A percentile compares a stretch with the other conserved stretches of the same genome.
These are phyloP conservation scores for Noturus placidus DNA, from an alignment of 2,113 vertebrate genomes.

Conservation along the genomic window DNA sequence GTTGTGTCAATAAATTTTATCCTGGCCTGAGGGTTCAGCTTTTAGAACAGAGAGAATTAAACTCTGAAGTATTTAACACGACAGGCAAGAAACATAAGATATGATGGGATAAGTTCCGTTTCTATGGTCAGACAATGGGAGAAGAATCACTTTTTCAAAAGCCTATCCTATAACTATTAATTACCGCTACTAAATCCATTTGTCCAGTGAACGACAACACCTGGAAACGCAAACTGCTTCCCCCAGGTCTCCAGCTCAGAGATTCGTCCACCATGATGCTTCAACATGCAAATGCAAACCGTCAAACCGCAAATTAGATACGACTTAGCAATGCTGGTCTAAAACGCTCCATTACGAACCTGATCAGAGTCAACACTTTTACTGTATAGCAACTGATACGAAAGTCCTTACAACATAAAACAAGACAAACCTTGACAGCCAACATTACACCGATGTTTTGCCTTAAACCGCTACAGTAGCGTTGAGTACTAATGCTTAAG, in stretches of 20 bases:
- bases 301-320: neutral
- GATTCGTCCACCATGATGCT: neutral
- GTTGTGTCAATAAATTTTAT: neutral
- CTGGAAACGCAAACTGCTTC: neutral
- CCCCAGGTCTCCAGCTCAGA: neutral
- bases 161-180: neutral
- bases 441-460: neutral
- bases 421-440: too few relatives aligned
- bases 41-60: neutral
- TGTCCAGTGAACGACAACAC: neutral
- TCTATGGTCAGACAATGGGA: too few relatives aligned
- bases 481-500: neutral
- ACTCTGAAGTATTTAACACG: neutral
- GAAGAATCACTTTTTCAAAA: too few relatives aligned
- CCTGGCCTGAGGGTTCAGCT: neutral
- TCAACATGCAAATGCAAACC: neutral
- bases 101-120: too few relatives aligned
- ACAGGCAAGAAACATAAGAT: neutral
- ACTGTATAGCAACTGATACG: neutral
- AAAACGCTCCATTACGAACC: neutral
- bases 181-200: neutral
- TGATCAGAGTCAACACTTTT: neutral
- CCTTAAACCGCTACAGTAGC: neutral
- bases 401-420: neutral
- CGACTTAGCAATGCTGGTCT: neutral